These are phyloP conservation scores for Galerucella nymphaeae DNA, from an alignment of 2,888 invertebrate species.

Conservation along the genomic window DNA sequence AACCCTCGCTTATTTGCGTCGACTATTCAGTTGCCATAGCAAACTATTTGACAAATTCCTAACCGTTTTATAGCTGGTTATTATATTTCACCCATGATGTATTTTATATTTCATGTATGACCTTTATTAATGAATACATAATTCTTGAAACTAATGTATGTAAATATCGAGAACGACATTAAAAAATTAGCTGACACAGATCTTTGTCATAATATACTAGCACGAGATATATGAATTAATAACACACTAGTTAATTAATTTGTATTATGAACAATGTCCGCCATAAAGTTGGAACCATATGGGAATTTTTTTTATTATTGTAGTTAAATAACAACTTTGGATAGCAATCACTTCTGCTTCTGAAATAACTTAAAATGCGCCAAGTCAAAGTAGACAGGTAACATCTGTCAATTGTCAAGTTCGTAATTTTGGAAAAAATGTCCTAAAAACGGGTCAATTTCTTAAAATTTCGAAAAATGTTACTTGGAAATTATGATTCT, in stretches of 20 bases:
- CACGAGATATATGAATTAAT: slow-evolving; percentile 23
- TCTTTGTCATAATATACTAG: slow-evolving; percentile 23
- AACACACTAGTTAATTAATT: not conserved
- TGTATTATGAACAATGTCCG: not conserved
- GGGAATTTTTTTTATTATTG: no score
- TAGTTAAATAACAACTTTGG: no score
- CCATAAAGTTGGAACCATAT: no score
- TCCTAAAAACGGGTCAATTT: no score
- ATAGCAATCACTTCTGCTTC: no score
- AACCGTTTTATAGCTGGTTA: slow-evolving; percentile 6
- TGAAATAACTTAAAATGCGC: no score
- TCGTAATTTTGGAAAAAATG: no score
- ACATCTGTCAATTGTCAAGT: no score
- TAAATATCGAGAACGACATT: slow-evolving; percentile 32
- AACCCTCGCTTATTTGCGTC: no score
- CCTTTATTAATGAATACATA: slow-evolving; percentile 25
- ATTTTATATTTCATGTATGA: slow-evolving; percentile 3
- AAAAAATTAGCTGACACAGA: slow-evolving; percentile 28
- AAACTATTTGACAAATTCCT: slow-evolving; percentile 2
- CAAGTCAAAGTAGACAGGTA: no score
- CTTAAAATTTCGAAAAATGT: no score
- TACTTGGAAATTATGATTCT: no score
- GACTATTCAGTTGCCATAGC: not conserved
- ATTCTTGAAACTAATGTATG: slow-evolving; percentile 31
- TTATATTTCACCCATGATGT: not conserved